Evolutionary conservation across 2,888 invertebrate species (phyloP).

Genomic region (Leptopilina drosophilae): DNA sequence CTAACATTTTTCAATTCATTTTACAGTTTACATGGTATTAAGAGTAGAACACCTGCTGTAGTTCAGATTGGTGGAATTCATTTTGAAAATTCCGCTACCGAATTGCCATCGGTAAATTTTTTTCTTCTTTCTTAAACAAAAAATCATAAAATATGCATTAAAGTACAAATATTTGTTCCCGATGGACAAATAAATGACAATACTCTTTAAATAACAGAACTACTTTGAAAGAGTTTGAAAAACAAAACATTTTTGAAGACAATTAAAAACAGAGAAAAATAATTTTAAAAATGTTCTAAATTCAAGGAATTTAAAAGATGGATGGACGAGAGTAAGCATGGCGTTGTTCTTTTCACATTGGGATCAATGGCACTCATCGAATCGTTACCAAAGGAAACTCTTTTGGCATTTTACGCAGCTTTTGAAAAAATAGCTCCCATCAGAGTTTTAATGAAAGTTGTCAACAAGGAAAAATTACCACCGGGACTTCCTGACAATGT

Average conservation of each 20-base stretch:
- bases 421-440: constrained; percentile 63
- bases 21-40: constrained; percentile 51
- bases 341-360: constrained; percentile 67
- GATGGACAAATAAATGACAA: too few species aligned
- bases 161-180: too few species aligned
- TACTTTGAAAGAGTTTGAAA: too few species aligned
- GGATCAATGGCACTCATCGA: constrained; percentile 66
- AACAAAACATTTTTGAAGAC: too few species aligned
- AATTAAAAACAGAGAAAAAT: too few species aligned
- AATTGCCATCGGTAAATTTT: constrained; percentile 50
- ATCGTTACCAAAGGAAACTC: constrained; percentile 58
- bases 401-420: constrained; percentile 58
- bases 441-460: constrained; percentile 63
- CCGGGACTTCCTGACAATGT: constrained; percentile 64
- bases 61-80: constrained; percentile 58
- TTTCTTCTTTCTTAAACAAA: too few species aligned
- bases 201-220: too few species aligned
- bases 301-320: constrained; percentile 63
- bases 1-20: constrained; percentile 54
- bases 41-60: constrained; percentile 48
- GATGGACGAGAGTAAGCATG: constrained; percentile 63
- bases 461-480: constrained; percentile 54
- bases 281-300: too few species aligned
- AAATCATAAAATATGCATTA: too few species aligned
- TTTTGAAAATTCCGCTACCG: constrained; percentile 48